Conservation (phyloP, 2,888 invertebrate genomes). For the Calephelis perditalis region DNA sequence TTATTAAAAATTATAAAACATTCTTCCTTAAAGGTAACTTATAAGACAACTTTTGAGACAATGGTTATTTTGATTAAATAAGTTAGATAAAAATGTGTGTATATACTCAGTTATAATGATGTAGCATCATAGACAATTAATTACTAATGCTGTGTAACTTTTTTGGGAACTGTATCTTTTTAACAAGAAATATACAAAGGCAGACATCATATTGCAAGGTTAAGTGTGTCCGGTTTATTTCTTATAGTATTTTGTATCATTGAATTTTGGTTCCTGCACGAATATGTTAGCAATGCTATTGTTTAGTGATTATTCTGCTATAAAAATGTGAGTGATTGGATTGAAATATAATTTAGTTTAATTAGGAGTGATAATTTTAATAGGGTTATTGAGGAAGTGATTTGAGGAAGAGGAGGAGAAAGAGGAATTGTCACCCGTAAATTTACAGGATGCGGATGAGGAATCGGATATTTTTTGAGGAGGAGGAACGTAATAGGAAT, state of each 20-base stretch:
- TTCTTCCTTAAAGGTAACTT: not conserved
- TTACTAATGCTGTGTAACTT: not conserved
- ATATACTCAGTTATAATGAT: not conserved
- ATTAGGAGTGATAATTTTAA: no score
- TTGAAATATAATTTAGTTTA: no score
- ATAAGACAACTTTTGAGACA: not conserved
- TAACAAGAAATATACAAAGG: not conserved
- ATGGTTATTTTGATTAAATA: not conserved
- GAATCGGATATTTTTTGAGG: no score
- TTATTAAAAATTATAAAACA: not conserved
- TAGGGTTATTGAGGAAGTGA: no score
- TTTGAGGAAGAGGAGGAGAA: no score
- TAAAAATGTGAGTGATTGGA: no score
- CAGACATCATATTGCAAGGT: not conserved
- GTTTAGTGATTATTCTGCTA: not conserved
- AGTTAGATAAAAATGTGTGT: not conserved
- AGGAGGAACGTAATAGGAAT: no score
- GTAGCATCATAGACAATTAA: not conserved
- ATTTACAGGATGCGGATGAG: no score
- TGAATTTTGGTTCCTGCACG: not conserved
- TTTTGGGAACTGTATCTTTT: conserved; percentile 1
- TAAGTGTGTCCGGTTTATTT: not conserved
- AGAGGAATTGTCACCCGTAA: no score
- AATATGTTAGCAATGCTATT: not conserved
- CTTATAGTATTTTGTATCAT: not conserved